These are phyloP conservation scores for Galagoides demidoff DNA, from an alignment of 2,797 vertebrate species.

Conservation along the genomic window DNA sequence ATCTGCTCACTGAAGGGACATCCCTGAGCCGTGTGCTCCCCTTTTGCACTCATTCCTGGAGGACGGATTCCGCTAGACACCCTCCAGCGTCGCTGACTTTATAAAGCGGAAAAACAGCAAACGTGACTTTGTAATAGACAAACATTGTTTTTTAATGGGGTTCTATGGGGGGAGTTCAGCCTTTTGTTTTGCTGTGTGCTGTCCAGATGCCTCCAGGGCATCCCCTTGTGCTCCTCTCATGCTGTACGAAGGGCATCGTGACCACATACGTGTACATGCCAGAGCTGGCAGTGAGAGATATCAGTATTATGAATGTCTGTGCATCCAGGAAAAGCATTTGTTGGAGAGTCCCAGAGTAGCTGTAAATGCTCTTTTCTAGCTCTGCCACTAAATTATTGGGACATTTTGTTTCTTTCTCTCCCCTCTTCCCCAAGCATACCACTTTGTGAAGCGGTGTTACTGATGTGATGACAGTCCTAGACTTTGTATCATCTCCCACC, in stretches of 20 bases:
- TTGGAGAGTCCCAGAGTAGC: slow-evolving; percentile 79
- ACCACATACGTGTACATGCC: slow-evolving; percentile 74
- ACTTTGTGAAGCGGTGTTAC: slow-evolving; percentile 1
- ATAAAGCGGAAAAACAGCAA: slow-evolving; percentile 72
- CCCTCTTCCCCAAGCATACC: slow-evolving; percentile 49
- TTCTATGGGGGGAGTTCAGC: slow-evolving; percentile 68
- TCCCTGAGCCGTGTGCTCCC: slow-evolving; percentile 71
- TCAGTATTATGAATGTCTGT: slow-evolving; percentile 87
- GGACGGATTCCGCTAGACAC: slow-evolving; percentile 81
- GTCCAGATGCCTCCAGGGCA: slow-evolving; percentile 74
- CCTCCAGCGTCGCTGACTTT: slow-evolving; percentile 83
- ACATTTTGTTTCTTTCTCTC: slow-evolving; percentile 83
- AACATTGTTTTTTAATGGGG: slow-evolving; percentile 72
- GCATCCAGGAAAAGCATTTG: slow-evolving; percentile 81
- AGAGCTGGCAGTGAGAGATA: slow-evolving; percentile 79
- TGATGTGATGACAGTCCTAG: background rate
- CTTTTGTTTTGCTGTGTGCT: slow-evolving; percentile 70
- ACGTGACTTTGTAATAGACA: slow-evolving; percentile 82
- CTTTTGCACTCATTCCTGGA: slow-evolving; percentile 79
- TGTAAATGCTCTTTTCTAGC: slow-evolving; percentile 82
- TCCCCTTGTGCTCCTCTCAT: slow-evolving; percentile 78
- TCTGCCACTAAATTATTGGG: slow-evolving; percentile 88
- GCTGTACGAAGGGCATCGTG: slow-evolving; percentile 77
- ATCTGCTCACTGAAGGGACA: slow-evolving; percentile 79
- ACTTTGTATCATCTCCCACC: slow-evolving; percentile 42